Evolutionary conservation across 1,140 invertebrate species (phyloP).

Genomic region (Aphidius ervi): DNA sequence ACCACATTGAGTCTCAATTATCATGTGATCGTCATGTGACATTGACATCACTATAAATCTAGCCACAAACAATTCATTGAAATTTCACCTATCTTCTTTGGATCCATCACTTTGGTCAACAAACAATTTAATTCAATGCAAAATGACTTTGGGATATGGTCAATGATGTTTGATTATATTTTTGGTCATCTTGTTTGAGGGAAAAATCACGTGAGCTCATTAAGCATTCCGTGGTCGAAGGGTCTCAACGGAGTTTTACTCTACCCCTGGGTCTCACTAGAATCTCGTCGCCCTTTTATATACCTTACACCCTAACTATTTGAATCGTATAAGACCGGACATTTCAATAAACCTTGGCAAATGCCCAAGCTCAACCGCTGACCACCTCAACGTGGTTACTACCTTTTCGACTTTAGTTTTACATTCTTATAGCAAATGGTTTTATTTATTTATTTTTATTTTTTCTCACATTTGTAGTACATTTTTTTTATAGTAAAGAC

Average conservation of each 20-base stretch:
- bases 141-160: constrained; percentile 12
- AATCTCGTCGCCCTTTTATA: constrained; percentile 14
- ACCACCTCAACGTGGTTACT: constrained; percentile 29
- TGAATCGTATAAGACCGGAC: constrained; percentile 45
- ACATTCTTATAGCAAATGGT: too few species aligned
- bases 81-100: not conserved
- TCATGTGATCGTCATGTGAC: too few species aligned
- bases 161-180: constrained; percentile 26
- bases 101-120: not conserved
- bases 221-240: constrained; percentile 40
- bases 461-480: too few species aligned
- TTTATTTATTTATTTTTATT: too few species aligned
- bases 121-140: not conserved
- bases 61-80: too few species aligned
- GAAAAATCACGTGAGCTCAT: constrained; percentile 43
- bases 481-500: too few species aligned
- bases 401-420: too few species aligned
- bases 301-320: constrained; percentile 21
- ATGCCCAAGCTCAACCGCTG: not conserved
- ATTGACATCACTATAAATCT: too few species aligned
- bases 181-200: constrained; percentile 11
- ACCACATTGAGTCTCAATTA: too few species aligned
- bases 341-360: constrained; percentile 51
- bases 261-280: not conserved
- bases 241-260: constrained; percentile 19